Conservation (phyloP, 1,140 invertebrate species). For the Drosophila sturtevanti region DNA sequence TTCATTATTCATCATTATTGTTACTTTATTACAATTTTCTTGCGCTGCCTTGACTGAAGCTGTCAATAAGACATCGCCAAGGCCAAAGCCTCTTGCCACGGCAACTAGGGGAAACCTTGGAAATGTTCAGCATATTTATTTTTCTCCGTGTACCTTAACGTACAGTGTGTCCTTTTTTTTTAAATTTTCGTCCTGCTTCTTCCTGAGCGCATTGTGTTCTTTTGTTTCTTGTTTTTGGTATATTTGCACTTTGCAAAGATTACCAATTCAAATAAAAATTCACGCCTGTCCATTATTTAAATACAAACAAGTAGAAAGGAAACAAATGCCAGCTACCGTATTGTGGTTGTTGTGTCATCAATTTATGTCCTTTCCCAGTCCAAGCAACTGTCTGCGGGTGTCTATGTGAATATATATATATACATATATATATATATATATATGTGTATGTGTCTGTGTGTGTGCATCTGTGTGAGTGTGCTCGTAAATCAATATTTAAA, state of each 20-base stretch:
- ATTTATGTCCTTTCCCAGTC: constrained; percentile 20
- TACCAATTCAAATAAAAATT: constrained; percentile 45
- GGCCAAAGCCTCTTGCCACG: too few species aligned
- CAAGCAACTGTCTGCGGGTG: constrained; percentile 9
- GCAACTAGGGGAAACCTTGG: too few species aligned
- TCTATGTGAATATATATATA: constrained; percentile 6
- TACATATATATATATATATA: not conserved
- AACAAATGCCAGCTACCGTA: constrained; percentile 59
- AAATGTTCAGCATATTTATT: too few species aligned
- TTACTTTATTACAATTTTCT: too few species aligned
- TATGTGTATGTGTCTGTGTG: constrained; percentile 2
- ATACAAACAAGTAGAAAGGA: constrained; percentile 9
- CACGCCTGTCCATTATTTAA: constrained; percentile 50
- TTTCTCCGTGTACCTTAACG: not conserved
- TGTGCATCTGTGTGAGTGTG: constrained; percentile 41
- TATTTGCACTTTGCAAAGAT: not conserved
- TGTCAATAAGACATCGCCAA: too few species aligned
- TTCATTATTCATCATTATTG: too few species aligned
- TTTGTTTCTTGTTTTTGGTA: not conserved
- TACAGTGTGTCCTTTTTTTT: not conserved
- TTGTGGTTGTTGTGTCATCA: constrained; percentile 37
- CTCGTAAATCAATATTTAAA: constrained; percentile 78
- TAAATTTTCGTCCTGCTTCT: not conserved
- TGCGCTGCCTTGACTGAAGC: too few species aligned
- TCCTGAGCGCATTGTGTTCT: not conserved